phyloP scores from a whole-genome alignment of 1,140 invertebrate genomes.

The Mya arenaria region DNA sequence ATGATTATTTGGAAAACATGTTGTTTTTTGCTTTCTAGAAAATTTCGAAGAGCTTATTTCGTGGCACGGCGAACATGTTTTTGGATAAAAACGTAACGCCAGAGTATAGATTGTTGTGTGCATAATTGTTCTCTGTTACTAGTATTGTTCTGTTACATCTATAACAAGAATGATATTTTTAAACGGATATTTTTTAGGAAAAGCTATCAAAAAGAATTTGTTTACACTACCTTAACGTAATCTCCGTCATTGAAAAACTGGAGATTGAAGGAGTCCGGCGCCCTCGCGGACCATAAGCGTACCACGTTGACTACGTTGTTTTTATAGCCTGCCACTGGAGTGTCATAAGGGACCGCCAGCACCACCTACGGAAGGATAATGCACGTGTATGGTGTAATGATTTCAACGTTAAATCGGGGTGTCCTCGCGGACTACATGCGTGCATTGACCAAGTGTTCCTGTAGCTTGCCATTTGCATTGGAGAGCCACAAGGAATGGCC shows the following conservation, averaged over 20 bases:
- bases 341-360: slow-evolving; percentile 98
- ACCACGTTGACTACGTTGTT: slow-evolving; percentile 99
- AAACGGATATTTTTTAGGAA: too few species aligned
- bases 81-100: too few species aligned
- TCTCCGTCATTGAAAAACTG: slow-evolving; percentile 99
- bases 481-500: slow-evolving; percentile 98
- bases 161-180: too few species aligned
- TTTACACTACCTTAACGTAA: slow-evolving; percentile 98
- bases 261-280: slow-evolving; percentile 96
- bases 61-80: too few species aligned
- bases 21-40: too few species aligned
- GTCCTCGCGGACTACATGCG: slow-evolving; percentile 99
- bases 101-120: too few species aligned
- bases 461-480: slow-evolving; percentile 98
- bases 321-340: slow-evolving; percentile 97
- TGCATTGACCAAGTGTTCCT: slow-evolving; percentile 98
- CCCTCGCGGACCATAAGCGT: slow-evolving; percentile 98
- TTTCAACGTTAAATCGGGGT: slow-evolving; percentile 83
- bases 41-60: too few species aligned
- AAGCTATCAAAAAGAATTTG: too few species aligned
- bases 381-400: neutral
- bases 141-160: too few species aligned
- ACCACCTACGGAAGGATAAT: slow-evolving; percentile 89
- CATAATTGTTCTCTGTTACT: too few species aligned
- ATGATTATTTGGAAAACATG: too few species aligned